These are phyloP conservation scores for Crocallis elinguaria DNA, from an alignment of 2,888 invertebrate genomes.

Conservation along the genomic window DNA sequence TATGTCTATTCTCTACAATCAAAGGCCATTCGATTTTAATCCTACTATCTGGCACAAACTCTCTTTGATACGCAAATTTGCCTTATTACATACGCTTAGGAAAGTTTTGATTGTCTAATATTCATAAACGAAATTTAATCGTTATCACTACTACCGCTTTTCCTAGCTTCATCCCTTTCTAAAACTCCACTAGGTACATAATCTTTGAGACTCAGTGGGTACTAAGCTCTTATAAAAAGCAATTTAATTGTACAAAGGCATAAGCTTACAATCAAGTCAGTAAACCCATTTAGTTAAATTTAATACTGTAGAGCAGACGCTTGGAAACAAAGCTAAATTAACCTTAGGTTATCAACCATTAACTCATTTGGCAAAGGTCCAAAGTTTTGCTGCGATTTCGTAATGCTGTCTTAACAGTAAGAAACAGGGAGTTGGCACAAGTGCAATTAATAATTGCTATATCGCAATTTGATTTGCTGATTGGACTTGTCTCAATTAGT, in stretches of 20 bases:
- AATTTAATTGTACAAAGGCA: conserved; percentile 39
- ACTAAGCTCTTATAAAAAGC: conserved; percentile 22
- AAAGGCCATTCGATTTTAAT: no score
- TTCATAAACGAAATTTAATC: no score
- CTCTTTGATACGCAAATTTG: no score
- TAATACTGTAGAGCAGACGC: conserved; percentile 43
- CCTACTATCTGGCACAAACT: no score
- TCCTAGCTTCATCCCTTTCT: no score
- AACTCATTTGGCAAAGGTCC: conserved; percentile 67
- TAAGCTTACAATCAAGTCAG: conserved; percentile 43
- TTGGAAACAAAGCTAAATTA: conserved; percentile 63
- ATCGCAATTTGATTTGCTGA: conserved; percentile 17
- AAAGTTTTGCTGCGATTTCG: conserved; percentile 51
- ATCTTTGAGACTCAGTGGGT: conserved; percentile 3
- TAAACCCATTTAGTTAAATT: conserved; percentile 47
- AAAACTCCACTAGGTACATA: not conserved
- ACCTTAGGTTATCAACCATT: conserved; percentile 70
- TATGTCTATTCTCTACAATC: no score
- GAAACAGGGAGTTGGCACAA: conserved; percentile 54
- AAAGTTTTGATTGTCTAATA: no score
- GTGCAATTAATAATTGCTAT: conserved; percentile 36
- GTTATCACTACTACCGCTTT: no score
- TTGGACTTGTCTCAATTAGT: conserved; percentile 7
- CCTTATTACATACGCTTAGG: no score
- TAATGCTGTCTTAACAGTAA: conserved; percentile 29